Conservation (phyloP, 30 jellyfish, hydroid and myxozoan genomes). For the Sanderia malayensis region DNA sequence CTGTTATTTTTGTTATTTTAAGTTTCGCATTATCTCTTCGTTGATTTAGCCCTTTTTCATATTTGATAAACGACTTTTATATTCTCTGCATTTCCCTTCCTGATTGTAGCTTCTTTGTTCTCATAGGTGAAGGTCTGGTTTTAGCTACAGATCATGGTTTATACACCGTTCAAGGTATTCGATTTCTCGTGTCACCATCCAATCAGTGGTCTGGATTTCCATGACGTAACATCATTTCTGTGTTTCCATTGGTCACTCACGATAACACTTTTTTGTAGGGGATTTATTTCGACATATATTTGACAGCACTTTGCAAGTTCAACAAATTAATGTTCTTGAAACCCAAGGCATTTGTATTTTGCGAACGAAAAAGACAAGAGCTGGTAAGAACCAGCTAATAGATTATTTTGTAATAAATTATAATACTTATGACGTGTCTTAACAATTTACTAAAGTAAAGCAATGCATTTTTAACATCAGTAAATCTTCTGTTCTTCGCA, state of each 20-base stretch:
- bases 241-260: background rate
- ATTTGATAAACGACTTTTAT: too few species aligned
- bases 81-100: too few species aligned
- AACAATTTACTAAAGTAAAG: background rate
- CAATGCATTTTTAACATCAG: too few species aligned
- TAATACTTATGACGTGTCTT: background rate
- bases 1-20: background rate
- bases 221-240: background rate
- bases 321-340: constrained; percentile 93
- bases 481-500: too few species aligned
- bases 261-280: constrained; percentile 34
- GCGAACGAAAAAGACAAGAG: constrained; percentile 66
- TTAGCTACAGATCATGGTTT: constrained; percentile 67
- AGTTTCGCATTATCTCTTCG: too few species aligned
- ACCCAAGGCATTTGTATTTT: constrained; percentile 70
- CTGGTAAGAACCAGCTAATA: too few species aligned
- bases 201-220: too few species aligned
- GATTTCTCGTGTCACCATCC: background rate
- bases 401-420: too few species aligned
- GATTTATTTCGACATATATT: constrained; percentile 69
- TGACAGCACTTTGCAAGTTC: constrained; percentile 76
- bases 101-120: too few species aligned
- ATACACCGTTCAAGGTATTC: constrained; percentile 58
- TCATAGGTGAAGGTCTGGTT: constrained; percentile 61
- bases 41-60: too few species aligned